Base-by-base conservation (phyloP, 2,113 vertebrate species). In the Toxostoma redivivum region DNA sequence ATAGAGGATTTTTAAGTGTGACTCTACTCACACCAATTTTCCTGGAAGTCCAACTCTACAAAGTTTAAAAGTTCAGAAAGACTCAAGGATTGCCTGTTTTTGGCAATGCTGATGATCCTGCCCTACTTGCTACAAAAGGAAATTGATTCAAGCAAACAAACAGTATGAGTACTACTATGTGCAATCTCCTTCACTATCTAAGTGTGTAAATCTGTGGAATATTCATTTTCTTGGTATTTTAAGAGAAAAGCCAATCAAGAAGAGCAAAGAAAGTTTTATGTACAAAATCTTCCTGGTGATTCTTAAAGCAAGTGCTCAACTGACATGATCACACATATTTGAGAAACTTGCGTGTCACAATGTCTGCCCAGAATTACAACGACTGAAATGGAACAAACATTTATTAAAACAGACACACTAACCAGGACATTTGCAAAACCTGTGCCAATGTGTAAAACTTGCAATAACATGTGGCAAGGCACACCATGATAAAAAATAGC, bases 401-500 rank as follows among this genome's bases (percentile, higher is more conserved):
- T 78, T 18, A 47, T 25, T 20, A 27, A 81, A 64, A 80, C 5
- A 8, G 51, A 71, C 10, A 58, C 8, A 31, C 8, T 47, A 60
- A 57, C 20, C 17, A 51, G 19, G 7, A 15, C 18, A 53, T 48
- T 77, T 83, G 48, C 18, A 20, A 67, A 72, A 47, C 18, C 5
- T 40, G 22, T 57, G 61, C 10, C 25, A 33, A 11, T 12, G 12
- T 31, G 18, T 37, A 72, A 64, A 71, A 80, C 54, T 4, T 44
- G 22, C 30, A 64, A 54, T 30, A 47, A 33, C 2, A 33, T 5
- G 24, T 45, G 15, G 44, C 14, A 57, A 85, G 21, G 38, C 27
- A 69, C 28, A 69, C 5, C 58, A 47, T 0, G 0, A 35, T n/a
- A 64, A 38, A 23, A 38, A 81, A 47, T 0, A 83, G 69, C 30